Evolutionary conservation across 2,888 invertebrate genomes (phyloP).

Genomic region (Odontomyia ornata): DNA sequence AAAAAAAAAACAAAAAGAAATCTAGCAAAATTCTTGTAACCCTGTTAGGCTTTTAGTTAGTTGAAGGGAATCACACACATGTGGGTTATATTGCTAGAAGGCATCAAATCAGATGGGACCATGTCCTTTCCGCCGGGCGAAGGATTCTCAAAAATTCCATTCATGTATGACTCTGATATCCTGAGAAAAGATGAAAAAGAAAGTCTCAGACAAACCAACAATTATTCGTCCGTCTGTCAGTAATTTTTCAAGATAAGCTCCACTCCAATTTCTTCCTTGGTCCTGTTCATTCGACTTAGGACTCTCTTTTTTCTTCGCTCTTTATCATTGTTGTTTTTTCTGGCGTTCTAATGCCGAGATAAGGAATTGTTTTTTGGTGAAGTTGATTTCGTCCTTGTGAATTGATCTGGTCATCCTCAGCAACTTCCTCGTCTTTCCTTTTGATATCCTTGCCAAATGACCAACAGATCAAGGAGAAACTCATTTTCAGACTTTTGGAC

Average conservation of each 20-base stretch:
- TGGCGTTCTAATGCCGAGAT: neutral
- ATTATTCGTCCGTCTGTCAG: slow-evolving; percentile 29
- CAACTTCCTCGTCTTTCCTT: slow-evolving; percentile 13
- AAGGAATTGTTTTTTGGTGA: slow-evolving; percentile 13
- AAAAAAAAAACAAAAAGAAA: neutral
- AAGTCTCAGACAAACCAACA: neutral
- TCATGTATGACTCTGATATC: neutral
- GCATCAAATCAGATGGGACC: no score
- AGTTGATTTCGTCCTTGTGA: neutral
- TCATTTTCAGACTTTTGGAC: no score
- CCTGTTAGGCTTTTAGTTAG: neutral
- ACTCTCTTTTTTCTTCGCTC: neutral
- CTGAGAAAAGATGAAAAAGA: neutral
- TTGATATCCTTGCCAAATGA: neutral
- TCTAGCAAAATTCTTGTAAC: slow-evolving; percentile 4
- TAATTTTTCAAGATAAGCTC: slow-evolving; percentile 50
- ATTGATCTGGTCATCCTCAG: neutral
- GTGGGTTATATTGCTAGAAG: slow-evolving; percentile 2
- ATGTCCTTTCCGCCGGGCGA: no score
- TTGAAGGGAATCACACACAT: slow-evolving; percentile 6
- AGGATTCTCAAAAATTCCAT: no score
- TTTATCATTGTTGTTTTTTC: neutral
- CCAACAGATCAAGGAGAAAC: neutral
- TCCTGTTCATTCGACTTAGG: neutral
- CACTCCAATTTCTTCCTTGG: slow-evolving; percentile 26